Conservation (phyloP, 2,888 invertebrate species). For the Cerastoderma edule region DNA sequence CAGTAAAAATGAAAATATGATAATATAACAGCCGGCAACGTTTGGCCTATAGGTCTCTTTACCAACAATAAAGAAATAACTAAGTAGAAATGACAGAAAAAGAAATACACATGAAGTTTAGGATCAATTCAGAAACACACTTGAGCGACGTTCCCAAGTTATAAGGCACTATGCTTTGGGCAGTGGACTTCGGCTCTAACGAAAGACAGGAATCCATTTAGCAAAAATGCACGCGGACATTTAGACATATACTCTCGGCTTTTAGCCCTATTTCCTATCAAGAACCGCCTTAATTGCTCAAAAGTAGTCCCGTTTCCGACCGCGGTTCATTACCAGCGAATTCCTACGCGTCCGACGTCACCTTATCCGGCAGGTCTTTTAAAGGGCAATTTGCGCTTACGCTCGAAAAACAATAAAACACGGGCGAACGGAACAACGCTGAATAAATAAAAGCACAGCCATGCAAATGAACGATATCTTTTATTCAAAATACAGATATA, state of each 20-base stretch:
- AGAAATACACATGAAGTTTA: too few species aligned
- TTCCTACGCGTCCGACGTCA: slow-evolving; percentile 20
- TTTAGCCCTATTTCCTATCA: slow-evolving; percentile 30
- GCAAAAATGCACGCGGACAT: slow-evolving; percentile 8
- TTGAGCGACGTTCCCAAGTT: too few species aligned
- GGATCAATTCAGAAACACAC: too few species aligned
- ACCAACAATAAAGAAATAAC: too few species aligned
- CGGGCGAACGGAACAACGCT: slow-evolving; percentile 31
- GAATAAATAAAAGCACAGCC: slow-evolving; percentile 38
- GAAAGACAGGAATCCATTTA: slow-evolving; percentile 23
- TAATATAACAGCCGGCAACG: too few species aligned
- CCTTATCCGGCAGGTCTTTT: slow-evolving; percentile 46
- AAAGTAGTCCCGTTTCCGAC: slow-evolving; percentile 31
- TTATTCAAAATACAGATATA: too few species aligned
- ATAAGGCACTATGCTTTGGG: too few species aligned
- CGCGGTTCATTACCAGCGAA: slow-evolving; percentile 22
- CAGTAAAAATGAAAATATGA: too few species aligned
- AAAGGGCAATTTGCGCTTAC: slow-evolving; percentile 29
- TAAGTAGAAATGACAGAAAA: too few species aligned
- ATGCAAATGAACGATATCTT: slow-evolving; percentile 44
- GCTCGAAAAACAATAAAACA: slow-evolving; percentile 28
- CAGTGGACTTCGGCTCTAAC: too few species aligned
- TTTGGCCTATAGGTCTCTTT: too few species aligned
- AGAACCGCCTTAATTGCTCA: slow-evolving; percentile 24
- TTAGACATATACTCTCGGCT: slow-evolving; percentile 18